These are phyloP conservation scores for Ephialtes manifestator DNA, from an alignment of 2,888 invertebrate species.

Conservation along the genomic window DNA sequence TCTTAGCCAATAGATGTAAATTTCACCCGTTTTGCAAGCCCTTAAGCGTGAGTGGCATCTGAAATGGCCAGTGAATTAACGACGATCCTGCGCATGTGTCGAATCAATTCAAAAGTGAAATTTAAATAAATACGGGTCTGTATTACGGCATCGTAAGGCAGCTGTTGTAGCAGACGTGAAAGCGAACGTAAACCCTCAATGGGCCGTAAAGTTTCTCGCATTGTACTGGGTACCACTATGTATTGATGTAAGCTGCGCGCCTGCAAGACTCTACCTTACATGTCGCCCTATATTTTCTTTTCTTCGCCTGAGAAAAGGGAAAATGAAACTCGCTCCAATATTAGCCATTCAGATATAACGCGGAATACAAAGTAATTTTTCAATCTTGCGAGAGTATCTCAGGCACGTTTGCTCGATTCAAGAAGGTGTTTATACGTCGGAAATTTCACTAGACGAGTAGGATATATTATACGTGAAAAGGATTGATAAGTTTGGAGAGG, in stretches of 20 bases:
- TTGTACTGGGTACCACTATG: neutral
- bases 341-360: slow-evolving; percentile 5
- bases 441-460: slow-evolving; percentile 23
- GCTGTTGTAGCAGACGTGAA: neutral
- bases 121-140: neutral
- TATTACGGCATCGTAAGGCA: neutral
- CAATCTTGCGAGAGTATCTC: neutral
- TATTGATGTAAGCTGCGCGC: neutral
- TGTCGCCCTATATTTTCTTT: neutral
- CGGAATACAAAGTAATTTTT: slow-evolving; percentile 14
- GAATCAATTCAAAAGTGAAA: neutral
- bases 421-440: slow-evolving; percentile 36
- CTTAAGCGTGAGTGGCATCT: neutral
- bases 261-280: neutral
- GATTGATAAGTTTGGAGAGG: slow-evolving; percentile 54
- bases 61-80: neutral
- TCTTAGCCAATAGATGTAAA: no score
- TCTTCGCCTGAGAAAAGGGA: neutral
- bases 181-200: neutral
- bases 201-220: neutral
- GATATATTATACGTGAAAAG: slow-evolving; percentile 42
- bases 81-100: neutral
- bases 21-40: neutral
- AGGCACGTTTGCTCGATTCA: slow-evolving; percentile 9
- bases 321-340: neutral